phyloP scores from a whole-genome alignment of 2,113 vertebrate genomes.

The Caranx melampygus region DNA sequence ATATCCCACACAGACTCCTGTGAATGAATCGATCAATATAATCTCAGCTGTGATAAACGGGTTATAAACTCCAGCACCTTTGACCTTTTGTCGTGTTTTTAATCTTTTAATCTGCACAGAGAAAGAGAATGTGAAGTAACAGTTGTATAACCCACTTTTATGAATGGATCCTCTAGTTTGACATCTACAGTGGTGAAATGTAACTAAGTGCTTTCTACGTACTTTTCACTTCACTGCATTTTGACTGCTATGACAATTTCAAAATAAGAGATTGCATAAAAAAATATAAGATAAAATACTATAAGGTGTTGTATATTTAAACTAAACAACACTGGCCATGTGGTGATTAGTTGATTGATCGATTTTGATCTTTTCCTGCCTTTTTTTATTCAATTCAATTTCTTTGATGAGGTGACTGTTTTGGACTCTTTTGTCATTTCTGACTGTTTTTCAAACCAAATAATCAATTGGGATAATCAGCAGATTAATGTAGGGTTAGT shows the following conservation, averaged over 20 bases:
- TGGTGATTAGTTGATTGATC: background rate
- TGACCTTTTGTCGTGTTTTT: background rate
- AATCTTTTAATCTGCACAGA: background rate
- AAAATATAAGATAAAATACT: background rate
- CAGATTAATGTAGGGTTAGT: no score
- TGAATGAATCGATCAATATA: slow-evolving; percentile 13
- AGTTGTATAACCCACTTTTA: background rate
- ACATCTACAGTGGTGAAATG: background rate
- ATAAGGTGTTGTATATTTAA: background rate
- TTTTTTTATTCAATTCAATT: background rate
- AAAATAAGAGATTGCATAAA: no score
- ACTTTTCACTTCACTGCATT: no score
- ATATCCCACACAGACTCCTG: background rate
- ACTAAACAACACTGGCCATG: background rate
- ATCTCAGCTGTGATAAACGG: slow-evolving; percentile 1
- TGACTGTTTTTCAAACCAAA: no score
- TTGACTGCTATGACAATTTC: no score
- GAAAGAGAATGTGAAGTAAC: background rate
- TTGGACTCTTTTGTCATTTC: no score
- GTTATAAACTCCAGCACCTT: slow-evolving; percentile 35
- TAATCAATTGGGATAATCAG: no score
- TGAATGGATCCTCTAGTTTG: background rate
- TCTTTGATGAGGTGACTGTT: no score
- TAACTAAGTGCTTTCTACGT: background rate
- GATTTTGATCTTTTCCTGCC: background rate